These are phyloP conservation scores for Parthenolecanium corni DNA, from an alignment of 2,888 invertebrate genomes.

Conservation along the genomic window DNA sequence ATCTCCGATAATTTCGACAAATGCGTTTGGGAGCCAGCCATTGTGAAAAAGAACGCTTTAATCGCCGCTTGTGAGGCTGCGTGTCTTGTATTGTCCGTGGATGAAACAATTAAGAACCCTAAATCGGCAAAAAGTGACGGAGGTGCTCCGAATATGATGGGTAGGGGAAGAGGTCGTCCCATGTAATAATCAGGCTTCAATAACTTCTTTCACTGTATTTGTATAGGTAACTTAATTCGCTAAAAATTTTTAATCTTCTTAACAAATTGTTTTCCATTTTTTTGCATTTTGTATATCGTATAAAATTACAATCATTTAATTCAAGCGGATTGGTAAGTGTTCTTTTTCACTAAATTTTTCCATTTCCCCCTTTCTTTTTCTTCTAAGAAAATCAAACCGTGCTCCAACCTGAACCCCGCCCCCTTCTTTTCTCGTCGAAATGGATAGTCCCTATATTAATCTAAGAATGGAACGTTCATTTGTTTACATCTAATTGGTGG, in stretches of 20 bases:
- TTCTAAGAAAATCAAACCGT: no score
- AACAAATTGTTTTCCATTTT: no score
- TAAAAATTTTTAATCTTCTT: neutral
- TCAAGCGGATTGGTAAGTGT: no score
- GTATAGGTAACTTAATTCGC: neutral
- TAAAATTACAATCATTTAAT: no score
- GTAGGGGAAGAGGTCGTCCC: slow-evolving; percentile 54
- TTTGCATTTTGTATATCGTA: no score
- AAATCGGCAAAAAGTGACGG: slow-evolving; percentile 48
- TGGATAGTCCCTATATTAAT: no score
- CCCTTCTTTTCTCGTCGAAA: no score
- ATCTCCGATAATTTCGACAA: slow-evolving; percentile 84
- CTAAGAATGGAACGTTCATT: no score
- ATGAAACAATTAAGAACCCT: slow-evolving; percentile 95
- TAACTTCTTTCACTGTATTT: neutral
- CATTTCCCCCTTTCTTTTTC: no score
- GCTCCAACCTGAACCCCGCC: no score
- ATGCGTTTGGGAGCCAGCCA: slow-evolving; percentile 96
- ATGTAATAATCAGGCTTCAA: slow-evolving; percentile 41
- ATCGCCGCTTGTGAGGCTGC: slow-evolving; percentile 94
- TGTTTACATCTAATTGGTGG: no score
- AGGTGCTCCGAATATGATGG: slow-evolving; percentile 42
- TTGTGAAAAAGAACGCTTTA: slow-evolving; percentile 92
- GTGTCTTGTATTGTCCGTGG: slow-evolving; percentile 88
- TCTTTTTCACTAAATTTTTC: no score